Evolutionary conservation across 37 sponge, comb jelly and placozoan species (phyloP).

Genomic region (Agelas oroides): DNA sequence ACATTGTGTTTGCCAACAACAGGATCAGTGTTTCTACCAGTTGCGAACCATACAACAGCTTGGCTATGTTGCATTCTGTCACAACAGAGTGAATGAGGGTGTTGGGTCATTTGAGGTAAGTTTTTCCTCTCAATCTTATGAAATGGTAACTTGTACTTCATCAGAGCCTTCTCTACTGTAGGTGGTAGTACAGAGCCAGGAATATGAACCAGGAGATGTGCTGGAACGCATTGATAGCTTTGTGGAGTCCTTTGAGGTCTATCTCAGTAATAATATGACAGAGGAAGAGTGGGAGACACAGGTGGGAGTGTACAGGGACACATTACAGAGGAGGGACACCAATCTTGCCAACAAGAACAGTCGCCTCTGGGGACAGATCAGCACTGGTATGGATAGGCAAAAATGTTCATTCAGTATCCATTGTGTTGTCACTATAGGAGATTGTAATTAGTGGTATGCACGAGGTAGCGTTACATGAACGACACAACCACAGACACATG

Average conservation of each 20-base stretch:
- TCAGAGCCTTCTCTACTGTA: too few relatives aligned
- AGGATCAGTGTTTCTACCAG: constrained; percentile 76
- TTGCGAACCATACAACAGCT: constrained; percentile 85
- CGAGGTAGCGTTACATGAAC: too few relatives aligned
- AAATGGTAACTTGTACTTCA: too few relatives aligned
- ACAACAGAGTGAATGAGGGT: background rate
- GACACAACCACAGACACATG: too few relatives aligned
- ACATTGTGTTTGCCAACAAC: too few relatives aligned
- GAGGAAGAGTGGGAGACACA: background rate
- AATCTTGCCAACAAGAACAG: constrained; percentile 48
- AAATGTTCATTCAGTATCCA: too few relatives aligned
- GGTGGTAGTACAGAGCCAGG: constrained; percentile 74
- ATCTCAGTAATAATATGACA: background rate
- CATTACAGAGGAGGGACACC: constrained; percentile 34
- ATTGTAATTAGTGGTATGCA: too few relatives aligned
- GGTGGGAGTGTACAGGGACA: background rate
- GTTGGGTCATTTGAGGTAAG: constrained; percentile 41
- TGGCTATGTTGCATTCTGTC: constrained; percentile 82
- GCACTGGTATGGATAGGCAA: background rate
- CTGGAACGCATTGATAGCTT: constrained; percentile 50
- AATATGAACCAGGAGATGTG: constrained; percentile 43
- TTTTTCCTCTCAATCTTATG: too few relatives aligned
- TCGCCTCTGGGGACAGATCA: constrained; percentile 60
- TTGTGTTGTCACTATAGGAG: too few relatives aligned
- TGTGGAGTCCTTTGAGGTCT: constrained; percentile 24